Evolutionary conservation across 2,797 vertebrate species (phyloP), one percentile per base, ranked within the genome.

Genomic region (Enteromius fasciolatus): DNA sequence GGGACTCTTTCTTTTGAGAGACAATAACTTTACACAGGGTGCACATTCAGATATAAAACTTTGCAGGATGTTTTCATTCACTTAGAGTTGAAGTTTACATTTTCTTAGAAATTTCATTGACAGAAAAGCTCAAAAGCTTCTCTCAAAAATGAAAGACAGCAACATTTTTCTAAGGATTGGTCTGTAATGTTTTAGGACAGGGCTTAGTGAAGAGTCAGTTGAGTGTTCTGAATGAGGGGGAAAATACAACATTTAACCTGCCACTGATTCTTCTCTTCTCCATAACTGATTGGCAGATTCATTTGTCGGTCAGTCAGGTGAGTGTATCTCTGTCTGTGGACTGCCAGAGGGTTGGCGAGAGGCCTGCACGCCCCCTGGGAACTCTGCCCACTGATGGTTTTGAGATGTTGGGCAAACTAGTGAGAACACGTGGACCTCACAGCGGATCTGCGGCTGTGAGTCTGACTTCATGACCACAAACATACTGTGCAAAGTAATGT

Each of bases 401-500:
- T 80, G 85, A 98, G 92, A 96, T 95, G 89, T 92, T 99, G 87
- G 98, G 97, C 0, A 97, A 97, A 74, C 93, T 97, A 87, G 94
- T 95, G 61, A 93, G 94, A 89, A 96, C 95, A 25, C 89, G 95
- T 79, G 98, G 96, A 0, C 95, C 97, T 4, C 91, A 93, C 12
- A 97, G 97, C 1, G 96, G 96, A 33, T 98, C 97, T 0, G 95
- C 94, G 0, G 77, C 93, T 2, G 97, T 99, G 87, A 93, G 94
- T 93, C 54, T 61, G 20, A 74, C 61, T 57, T 59, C 75, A 41
- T 64, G 23, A 46, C 44, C 50, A 31, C 14, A 64, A 6, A 76
- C n/a, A 36, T 69, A 76, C 25, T 57, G 67, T 44, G 5, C 15
- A 46, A 7, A 15, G 39, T 17, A 46, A 69, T 46, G 23, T 33